A percentile compares a stretch with the other conserved stretches of the same genome.
Evolutionary conservation across 2,113 vertebrate genomes (phyloP).

Genomic region (Oceanites oceanicus): DNA sequence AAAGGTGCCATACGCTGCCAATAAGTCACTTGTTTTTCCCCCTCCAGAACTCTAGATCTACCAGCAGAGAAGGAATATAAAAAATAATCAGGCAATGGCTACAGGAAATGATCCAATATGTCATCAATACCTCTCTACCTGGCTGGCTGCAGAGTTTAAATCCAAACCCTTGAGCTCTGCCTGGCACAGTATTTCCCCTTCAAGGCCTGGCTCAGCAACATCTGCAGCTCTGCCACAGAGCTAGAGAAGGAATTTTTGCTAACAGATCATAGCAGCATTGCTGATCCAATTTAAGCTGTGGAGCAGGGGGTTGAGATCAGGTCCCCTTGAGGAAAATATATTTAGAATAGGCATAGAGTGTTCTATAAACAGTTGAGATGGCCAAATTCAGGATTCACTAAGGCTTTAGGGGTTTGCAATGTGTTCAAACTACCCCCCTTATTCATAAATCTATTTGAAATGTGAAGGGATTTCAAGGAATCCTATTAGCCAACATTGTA

Average conservation of each 20-base stretch:
- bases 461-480: background rate
- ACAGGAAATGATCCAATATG: background rate
- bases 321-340: slow-evolving; percentile 3
- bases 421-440: background rate
- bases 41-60: background rate
- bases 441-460: background rate
- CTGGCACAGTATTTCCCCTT: background rate
- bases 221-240: background rate
- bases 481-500: background rate
- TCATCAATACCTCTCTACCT: background rate
- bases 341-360: background rate
- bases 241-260: background rate
- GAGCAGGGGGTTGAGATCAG: background rate
- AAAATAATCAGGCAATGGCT: background rate
- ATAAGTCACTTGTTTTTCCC: background rate
- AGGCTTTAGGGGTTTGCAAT: background rate
- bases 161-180: background rate
- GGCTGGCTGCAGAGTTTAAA: background rate
- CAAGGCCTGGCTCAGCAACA: background rate
- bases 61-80: background rate
- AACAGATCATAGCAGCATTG: background rate
- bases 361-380: slow-evolving; percentile 30
- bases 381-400: slow-evolving; percentile 8
- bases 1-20: background rate
- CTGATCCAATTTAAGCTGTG: slow-evolving; percentile 16